Evolutionary conservation across 2,888 invertebrate genomes (phyloP).

Genomic region (Oxycera nigricornis): DNA sequence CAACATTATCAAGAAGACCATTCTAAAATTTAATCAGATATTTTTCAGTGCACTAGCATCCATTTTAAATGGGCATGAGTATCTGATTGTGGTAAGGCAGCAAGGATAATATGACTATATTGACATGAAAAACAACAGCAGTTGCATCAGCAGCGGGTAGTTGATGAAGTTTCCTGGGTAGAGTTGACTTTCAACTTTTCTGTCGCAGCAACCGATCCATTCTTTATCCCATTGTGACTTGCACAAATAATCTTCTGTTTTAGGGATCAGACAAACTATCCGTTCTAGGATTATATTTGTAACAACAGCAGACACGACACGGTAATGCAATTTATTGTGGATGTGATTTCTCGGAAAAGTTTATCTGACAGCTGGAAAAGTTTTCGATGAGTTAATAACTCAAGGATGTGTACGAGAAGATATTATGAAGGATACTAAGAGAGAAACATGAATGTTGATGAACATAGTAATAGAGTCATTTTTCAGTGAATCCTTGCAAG

Average conservation of each 20-base stretch:
- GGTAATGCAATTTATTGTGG: slow-evolving; percentile 5
- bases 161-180: background rate
- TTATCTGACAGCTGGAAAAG: slow-evolving; percentile 16
- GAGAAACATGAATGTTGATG: too few species aligned
- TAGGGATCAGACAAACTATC: background rate
- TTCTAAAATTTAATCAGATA: slow-evolving; percentile 23
- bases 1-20: background rate
- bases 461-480: too few species aligned
- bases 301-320: background rate
- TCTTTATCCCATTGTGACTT: background rate
- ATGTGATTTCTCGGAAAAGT: slow-evolving; percentile 1
- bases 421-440: background rate
- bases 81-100: background rate
- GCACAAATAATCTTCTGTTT: background rate
- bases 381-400: slow-evolving; percentile 5
- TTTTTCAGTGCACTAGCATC: background rate
- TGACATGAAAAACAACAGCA: background rate
- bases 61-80: background rate
- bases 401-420: background rate
- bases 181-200: background rate
- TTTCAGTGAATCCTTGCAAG: too few species aligned
- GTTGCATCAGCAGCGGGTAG: background rate
- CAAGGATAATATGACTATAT: background rate
- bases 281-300: background rate
- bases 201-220: background rate